Base-by-base conservation (phyloP, 2,113 vertebrate species). In the Pseudorasbora parva region DNA sequence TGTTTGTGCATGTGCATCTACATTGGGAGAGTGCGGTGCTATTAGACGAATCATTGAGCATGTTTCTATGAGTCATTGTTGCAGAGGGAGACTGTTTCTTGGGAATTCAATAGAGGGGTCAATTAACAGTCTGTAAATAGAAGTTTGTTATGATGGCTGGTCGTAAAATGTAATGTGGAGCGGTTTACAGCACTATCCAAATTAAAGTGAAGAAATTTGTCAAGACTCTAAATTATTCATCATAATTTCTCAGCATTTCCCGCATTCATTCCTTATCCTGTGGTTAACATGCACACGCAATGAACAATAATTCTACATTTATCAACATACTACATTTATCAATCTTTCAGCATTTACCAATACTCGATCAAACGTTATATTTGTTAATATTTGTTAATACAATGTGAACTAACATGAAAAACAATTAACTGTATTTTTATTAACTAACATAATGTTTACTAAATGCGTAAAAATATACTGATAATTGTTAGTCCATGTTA, bases 51-150 rank as follows among this genome's bases (percentile, higher is more conserved):
- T 75, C 82, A 83, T 73, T 80, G 66, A 79, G 77, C 43, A 81
- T 5, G 76, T 57, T 23, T 47, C 49, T 73, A 60, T 45, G 56
- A 81, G 68, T 72, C 77, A 49, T 37, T 43, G 64, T 80, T 83
- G 76, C 37, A 3, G 23, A 57, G 59, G 76, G 68, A 81, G 25
- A 78, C 57, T 5, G n/a, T 69, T 74, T 79, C 59, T 27, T 23
- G 47, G 45, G 68, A 68, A 80, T 80, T 79, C 47, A 79, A 49
- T 66, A 43, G 59, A 86, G 73, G 76, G 77, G 85, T 86, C 85
- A 83, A 83, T 86, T 83, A 86, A 72, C 82, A 51, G 69, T 62
- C 68, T 78, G 47, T 81, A 54, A 64, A 66, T 82, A 83, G 68
- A 79, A 19, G 77, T 80, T 80, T 73, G 41, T 81, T 85, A 49